These are phyloP conservation scores for Dendropsophus ebraccatus DNA, from an alignment of 2,113 vertebrate species.

Conservation along the genomic window DNA sequence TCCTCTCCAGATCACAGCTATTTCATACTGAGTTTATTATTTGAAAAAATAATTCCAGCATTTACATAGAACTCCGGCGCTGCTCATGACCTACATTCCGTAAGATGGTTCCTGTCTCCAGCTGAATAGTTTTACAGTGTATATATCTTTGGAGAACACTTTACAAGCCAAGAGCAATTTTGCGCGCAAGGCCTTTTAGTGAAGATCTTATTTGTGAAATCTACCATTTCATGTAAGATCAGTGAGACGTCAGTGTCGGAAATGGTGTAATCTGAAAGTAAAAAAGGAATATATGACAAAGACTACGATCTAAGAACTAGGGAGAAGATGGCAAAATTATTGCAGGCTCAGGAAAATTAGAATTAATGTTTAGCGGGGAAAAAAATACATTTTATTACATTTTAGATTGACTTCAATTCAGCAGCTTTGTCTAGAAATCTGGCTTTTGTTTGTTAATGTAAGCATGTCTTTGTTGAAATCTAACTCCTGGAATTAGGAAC, in stretches of 20 bases:
- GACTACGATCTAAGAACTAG: background rate
- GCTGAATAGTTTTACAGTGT: conserved; percentile 43
- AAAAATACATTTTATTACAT: background rate
- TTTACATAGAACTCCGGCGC: conserved; percentile 25
- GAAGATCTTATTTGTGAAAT: conserved; percentile 18
- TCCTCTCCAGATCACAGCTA: conserved; percentile 23
- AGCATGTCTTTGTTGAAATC: background rate
- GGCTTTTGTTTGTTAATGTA: conserved; percentile 20
- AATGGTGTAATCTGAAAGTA: background rate
- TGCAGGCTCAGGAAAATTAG: background rate
- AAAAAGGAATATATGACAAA: conserved; percentile 16
- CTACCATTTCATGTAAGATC: conserved; percentile 36
- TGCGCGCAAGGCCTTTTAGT: conserved; percentile 13
- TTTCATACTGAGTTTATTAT: conserved; percentile 41
- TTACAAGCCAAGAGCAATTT: conserved; percentile 31
- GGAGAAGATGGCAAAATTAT: background rate
- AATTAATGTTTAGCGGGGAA: background rate
- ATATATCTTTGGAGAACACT: conserved; percentile 42
- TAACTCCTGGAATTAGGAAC: background rate
- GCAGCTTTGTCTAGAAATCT: background rate
- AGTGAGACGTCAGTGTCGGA: conserved; percentile 1
- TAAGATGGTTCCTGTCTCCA: conserved; percentile 33
- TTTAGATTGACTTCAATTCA: background rate
- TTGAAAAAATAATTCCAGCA: conserved; percentile 37
- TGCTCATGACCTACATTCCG: conserved; percentile 42